These are phyloP conservation scores for Alligator sinensis DNA, from an alignment of 2,113 vertebrate species.

Conservation along the genomic window DNA sequence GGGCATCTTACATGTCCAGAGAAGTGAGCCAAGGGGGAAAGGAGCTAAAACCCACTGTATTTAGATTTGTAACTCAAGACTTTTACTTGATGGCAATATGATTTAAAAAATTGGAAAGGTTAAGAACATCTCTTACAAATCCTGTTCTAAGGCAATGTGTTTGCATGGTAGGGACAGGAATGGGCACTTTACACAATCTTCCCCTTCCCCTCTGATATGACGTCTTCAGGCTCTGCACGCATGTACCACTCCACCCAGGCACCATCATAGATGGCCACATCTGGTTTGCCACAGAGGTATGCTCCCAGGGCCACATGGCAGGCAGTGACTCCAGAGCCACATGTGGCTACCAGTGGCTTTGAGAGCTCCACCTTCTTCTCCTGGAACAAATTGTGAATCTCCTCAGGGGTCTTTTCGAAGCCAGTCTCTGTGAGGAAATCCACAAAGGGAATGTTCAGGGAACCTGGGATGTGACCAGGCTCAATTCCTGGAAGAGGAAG, in stretches of 20 bases:
- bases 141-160: conserved; percentile 47
- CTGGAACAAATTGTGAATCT: conserved; percentile 83
- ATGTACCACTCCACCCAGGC: conserved; percentile 95
- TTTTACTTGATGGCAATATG: not conserved
- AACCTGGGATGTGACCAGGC: conserved; percentile 90
- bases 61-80: not conserved
- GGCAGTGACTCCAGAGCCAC: conserved; percentile 94
- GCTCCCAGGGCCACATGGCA: conserved; percentile 90
- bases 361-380: conserved; percentile 86
- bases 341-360: conserved; percentile 85
- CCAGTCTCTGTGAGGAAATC: conserved; percentile 87
- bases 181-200: conserved; percentile 78
- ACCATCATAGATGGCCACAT: conserved; percentile 89
- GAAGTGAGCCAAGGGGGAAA: not conserved
- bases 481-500: conserved; percentile 81
- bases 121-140: conserved; percentile 14
- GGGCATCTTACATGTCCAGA: not conserved
- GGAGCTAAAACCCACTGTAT: not conserved
- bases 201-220: conserved; percentile 88
- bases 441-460: conserved; percentile 89
- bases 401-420: conserved; percentile 82
- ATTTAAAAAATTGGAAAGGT: not conserved
- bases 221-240: conserved; percentile 84
- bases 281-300: conserved; percentile 87
- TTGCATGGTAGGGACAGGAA: not conserved